Base-by-base conservation (phyloP, 2,888 invertebrate genomes). In the Petrophora chlorosata region DNA sequence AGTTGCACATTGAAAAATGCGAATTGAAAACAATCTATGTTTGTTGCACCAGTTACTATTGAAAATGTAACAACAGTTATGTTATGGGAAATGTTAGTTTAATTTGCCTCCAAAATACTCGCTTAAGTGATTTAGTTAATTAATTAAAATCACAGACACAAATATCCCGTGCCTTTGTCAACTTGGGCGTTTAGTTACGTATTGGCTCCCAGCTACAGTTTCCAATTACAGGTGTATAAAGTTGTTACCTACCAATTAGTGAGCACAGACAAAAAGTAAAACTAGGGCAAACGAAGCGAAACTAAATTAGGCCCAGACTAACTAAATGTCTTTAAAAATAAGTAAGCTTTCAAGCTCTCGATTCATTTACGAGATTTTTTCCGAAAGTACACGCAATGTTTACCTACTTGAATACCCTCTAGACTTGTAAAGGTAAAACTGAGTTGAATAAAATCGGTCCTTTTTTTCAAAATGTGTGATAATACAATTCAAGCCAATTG, bases 161-260 rank as follows among this genome's bases (percentile, higher is more conserved):
- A 16, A 30, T 13, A 12, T 7, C 8, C 13, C 7, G 9, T 15
- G 16, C n/a, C 14, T 15, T 14, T 30, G 14, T 29, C 14, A 10
- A 29, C 14, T 14, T 14, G 5, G 26, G n/a, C 23, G 10, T 29
- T 5, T 29, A 29, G 13, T 29, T 29, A 14, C 28, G 28, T 14
- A 14, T n/a, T n/a, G n/a, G n/a, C n/a, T n/a, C n/a, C 12, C 5
- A 29, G 61, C 63, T 66, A 63, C 59, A n/a, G n/a, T n/a, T n/a
- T n/a, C n/a, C n/a, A n/a, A 73, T 76, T 75, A 74, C 65, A 70
- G 67, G 68, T 72, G 67, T 66, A 65, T 65, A 65, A 63, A 63
- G 62, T 66, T 63, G 63, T 63, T 63, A 66, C 60, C 52, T 44
- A 62, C 70, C 70, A 76, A 73, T 77, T 79, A 74, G 69, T 64